Evolutionary conservation across 2,888 invertebrate species (phyloP).

Genomic region (Crepidodera aurea): DNA sequence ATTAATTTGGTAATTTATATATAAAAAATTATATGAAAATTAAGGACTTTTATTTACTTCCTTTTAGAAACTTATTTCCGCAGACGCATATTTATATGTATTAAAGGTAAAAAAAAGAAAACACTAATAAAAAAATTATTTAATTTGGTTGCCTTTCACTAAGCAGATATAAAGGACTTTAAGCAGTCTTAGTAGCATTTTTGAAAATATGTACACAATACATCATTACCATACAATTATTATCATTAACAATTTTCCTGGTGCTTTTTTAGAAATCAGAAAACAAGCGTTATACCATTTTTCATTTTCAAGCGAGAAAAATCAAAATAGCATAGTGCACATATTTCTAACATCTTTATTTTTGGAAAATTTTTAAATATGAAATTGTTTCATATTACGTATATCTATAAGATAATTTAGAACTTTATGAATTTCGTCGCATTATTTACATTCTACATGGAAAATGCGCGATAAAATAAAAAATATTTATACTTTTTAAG

Average conservation of each 20-base stretch:
- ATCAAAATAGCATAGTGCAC: conserved; percentile 41
- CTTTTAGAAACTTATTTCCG: too few species aligned
- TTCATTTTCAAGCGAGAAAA: conserved; percentile 40
- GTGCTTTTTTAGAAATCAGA: conserved; percentile 44
- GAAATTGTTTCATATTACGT: conserved; percentile 38
- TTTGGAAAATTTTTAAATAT: conserved; percentile 38
- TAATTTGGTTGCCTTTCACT: conserved; percentile 51
- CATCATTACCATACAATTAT: conserved; percentile 44
- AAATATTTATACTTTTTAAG: too few species aligned
- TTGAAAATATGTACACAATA: conserved; percentile 48
- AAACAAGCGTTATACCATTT: conserved; percentile 41
- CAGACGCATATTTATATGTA: too few species aligned
- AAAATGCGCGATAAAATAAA: too few species aligned
- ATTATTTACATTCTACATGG: too few species aligned
- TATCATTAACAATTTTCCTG: conserved; percentile 42
- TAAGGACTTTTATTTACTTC: too few species aligned
- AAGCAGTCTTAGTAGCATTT: conserved; percentile 52
- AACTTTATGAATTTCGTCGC: not conserved
- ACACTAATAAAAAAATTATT: conserved; percentile 44
- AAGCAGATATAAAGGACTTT: conserved; percentile 53
- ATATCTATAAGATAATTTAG: not conserved
- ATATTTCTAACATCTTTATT: conserved; percentile 40
- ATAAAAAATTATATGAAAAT: too few species aligned
- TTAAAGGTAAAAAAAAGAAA: conserved; percentile 26
- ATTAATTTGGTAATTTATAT: too few species aligned